A percentile compares a stretch with the other conserved stretches of the same genome.
phyloP scores from a whole-genome alignment of 2,888 invertebrate genomes.

The Gandaritis pyraliata region DNA sequence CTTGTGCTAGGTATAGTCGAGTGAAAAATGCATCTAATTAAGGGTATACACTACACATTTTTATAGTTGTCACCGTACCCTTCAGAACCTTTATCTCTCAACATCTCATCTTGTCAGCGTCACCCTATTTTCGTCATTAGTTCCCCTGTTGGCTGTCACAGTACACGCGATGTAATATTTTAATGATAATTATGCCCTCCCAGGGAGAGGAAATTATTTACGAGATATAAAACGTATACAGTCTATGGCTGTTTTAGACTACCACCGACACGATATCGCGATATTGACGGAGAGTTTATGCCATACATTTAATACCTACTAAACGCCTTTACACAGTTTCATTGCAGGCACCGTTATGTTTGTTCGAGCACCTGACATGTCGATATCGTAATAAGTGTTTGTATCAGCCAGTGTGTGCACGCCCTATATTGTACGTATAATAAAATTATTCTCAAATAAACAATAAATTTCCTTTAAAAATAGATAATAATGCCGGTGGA shows the following conservation, averaged over 20 bases:
- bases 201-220: slow-evolving; percentile 37
- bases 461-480: slow-evolving; percentile 44
- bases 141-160: slow-evolving; percentile 25
- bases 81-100: slow-evolving; percentile 36
- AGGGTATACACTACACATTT: slow-evolving; percentile 2
- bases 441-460: slow-evolving; percentile 37
- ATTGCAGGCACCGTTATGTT: no score
- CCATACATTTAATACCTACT: no score
- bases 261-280: no score
- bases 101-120: slow-evolving; percentile 33
- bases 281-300: no score
- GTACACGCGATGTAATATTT: slow-evolving; percentile 24
- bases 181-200: slow-evolving; percentile 31
- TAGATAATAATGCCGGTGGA: slow-evolving; percentile 36
- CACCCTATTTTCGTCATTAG: slow-evolving; percentile 42
- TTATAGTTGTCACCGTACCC: slow-evolving; percentile 24
- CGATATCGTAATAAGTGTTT: no score
- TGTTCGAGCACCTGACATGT: no score
- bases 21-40: neutral
- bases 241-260: no score
- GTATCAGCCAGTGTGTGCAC: no score
- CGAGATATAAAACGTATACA: slow-evolving; percentile 25
- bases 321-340: no score
- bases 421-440: slow-evolving; percentile 31
- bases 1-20: no score